These are phyloP conservation scores for Mastomys natalensis DNA, from an alignment of 2,113 vertebrate species.

Conservation along the genomic window DNA sequence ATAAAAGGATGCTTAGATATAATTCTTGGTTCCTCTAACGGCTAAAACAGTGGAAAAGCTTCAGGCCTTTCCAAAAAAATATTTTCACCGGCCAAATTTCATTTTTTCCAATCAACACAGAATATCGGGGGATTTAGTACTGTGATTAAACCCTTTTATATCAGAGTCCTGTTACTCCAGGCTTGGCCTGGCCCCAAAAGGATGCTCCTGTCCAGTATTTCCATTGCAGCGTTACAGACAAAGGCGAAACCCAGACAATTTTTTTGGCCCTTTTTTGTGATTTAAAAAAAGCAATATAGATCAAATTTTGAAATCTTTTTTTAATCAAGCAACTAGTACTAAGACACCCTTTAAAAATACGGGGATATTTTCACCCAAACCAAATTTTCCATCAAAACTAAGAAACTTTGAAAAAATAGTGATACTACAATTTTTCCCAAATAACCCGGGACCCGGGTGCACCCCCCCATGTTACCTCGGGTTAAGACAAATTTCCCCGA, in stretches of 20 bases:
- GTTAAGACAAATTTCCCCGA: neutral
- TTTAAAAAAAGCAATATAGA: neutral
- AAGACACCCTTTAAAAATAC: neutral
- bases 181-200: neutral
- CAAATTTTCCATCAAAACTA: conserved; percentile 48
- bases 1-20: neutral
- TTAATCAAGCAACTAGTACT: neutral
- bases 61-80: neutral
- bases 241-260: neutral
- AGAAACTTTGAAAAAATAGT: conserved; percentile 18
- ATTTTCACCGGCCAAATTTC: conserved; percentile 3
- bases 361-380: neutral
- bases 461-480: neutral
- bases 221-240: neutral
- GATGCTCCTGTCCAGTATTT: no score
- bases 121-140: neutral
- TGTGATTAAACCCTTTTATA: neutral
- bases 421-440: conserved; percentile 71
- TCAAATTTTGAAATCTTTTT: neutral
- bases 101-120: neutral
- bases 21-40: conserved; percentile 3
- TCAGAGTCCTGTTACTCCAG: neutral
- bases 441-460: neutral
- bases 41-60: conserved; percentile 14
- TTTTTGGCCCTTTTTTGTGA: neutral